phyloP scores from a whole-genome alignment of 2,113 vertebrate genomes.

The Brachyistius frenatus region DNA sequence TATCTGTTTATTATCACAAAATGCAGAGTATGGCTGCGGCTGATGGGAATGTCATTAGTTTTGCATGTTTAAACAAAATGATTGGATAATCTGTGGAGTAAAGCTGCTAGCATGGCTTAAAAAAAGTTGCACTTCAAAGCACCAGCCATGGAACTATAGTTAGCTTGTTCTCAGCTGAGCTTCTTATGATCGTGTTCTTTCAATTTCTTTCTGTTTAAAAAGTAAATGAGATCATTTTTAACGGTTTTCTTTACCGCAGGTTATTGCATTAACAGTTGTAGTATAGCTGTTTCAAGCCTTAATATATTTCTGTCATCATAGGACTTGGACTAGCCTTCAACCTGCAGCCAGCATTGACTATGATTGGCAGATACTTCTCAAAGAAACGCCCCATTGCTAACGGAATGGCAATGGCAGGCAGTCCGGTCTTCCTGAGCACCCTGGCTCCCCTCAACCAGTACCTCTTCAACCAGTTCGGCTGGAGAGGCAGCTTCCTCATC shows the following conservation, averaged over 20 bases:
- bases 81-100: too few species aligned
- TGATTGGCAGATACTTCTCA: slow-evolving; percentile 96
- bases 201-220: too few species aligned
- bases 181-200: too few species aligned
- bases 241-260: neutral
- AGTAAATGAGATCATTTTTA: too few species aligned
- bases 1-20: too few species aligned
- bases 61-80: too few species aligned
- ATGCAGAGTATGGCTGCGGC: too few species aligned
- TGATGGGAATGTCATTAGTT: too few species aligned
- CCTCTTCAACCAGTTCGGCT: slow-evolving; percentile 94
- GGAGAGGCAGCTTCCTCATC: slow-evolving; percentile 97
- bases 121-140: too few species aligned
- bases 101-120: too few species aligned
- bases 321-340: slow-evolving; percentile 97
- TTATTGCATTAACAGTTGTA: neutral
- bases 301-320: slow-evolving; percentile 64
- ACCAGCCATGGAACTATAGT: too few species aligned
- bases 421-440: slow-evolving; percentile 96
- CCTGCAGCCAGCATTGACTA: slow-evolving; percentile 96
- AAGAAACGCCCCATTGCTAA: slow-evolving; percentile 95
- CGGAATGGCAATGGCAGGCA: slow-evolving; percentile 96
- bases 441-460: slow-evolving; percentile 97
- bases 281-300: neutral
- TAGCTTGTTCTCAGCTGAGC: too few species aligned